Base-by-base conservation (phyloP, 1,140 invertebrate species). In the Akabosia matsudoensis region DNA sequence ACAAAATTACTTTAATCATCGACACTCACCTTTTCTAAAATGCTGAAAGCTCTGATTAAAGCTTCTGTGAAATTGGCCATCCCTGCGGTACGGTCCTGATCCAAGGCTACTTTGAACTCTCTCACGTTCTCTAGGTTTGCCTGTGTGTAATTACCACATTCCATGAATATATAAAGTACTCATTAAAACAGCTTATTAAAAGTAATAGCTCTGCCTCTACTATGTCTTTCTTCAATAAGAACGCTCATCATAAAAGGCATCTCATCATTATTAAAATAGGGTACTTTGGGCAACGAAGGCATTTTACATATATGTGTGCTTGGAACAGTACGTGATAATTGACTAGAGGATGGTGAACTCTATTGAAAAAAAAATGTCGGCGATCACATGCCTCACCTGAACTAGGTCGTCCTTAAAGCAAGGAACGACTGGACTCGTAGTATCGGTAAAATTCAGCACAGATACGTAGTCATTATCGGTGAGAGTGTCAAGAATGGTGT, bases 391-490 rank as follows among this genome's bases (percentile, higher is more conserved):
- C 77, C 82, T 83, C 86, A 92, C 92, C 87, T 92, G 91, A 51
- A 98, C 92, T 1, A 98, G 84, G 51, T 88, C 90, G 70, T 92
- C 89, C 74, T 90, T 89, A 83, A 96, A 97, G 84, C 95, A 97
- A 0, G 88, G 86, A 1, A 95, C 90, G 3, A 93, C 87, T 78
- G 92, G 89, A 13, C 88, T 83, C 0, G 90, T 89, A 0, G 85
- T 85, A 33, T 89, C 88, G 31, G 90, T 90, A 83, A 93, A 95
- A 67, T 89, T 90, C 70, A 96, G 91, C 33, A 99, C 91, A 80
- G 97, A 97, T 56, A 99, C 92, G 83, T 94, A 98, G 85, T 99
- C 98, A 85, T 99, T 97, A 82, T 99, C 97, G 10, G 93, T 97
- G 13, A 99, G 89, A 0, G 98, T 99, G 34, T 97, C 93, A 77